Evolutionary conservation across 2,113 vertebrate genomes (phyloP).

Genomic region (Colaptes auratus): DNA sequence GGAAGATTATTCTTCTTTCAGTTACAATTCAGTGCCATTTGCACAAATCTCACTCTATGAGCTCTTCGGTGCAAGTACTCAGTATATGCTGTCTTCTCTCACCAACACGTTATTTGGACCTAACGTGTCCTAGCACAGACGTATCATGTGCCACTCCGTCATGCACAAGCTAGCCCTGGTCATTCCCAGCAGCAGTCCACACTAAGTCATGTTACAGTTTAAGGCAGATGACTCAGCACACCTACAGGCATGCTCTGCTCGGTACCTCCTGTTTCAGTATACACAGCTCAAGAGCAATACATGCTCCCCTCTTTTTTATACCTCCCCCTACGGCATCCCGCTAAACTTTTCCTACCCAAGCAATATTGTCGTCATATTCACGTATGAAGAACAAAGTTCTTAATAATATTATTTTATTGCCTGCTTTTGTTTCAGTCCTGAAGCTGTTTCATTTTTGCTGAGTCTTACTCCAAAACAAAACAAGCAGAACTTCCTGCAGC

Average conservation of each 20-base stretch:
- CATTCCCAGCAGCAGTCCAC: not conserved
- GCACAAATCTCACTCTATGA: accelerated
- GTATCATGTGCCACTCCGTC: not conserved
- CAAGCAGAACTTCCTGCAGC: not conserved
- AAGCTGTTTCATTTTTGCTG: not conserved
- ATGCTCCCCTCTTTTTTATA: not conserved
- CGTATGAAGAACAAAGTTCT: not conserved
- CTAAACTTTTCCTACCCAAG: not conserved
- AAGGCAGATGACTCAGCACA: slow-evolving; percentile 56
- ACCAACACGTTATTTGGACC: not conserved
- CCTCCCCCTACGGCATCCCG: not conserved
- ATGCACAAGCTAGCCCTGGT: not conserved
- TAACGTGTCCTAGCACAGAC: accelerated
- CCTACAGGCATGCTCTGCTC: not conserved
- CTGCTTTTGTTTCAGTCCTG: not conserved
- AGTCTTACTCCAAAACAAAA: not conserved
- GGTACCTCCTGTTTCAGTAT: not conserved
- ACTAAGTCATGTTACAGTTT: not conserved
- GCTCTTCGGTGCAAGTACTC: accelerated
- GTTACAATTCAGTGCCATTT: not conserved
- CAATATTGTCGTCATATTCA: not conserved
- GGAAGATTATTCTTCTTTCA: not conserved
- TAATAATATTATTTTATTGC: not conserved
- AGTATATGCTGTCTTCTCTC: not conserved
- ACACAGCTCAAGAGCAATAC: not conserved